These are phyloP conservation scores for Lucifuga dentata DNA, from an alignment of 2,113 vertebrate species.

Conservation along the genomic window DNA sequence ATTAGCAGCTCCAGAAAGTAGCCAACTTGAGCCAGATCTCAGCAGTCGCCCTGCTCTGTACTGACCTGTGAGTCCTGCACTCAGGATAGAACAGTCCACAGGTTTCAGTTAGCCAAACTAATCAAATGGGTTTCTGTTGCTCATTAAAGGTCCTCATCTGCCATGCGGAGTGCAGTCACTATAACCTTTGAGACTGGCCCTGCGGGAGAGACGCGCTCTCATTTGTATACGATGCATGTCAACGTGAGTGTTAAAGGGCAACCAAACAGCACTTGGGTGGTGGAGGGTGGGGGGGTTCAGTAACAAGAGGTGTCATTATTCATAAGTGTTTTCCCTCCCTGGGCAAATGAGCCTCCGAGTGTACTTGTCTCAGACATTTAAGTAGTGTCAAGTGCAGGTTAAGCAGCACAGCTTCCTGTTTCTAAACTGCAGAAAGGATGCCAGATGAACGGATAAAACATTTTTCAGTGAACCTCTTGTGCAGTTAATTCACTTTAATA, in stretches of 20 bases:
- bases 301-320: slow-evolving; percentile 34
- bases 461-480: no score
- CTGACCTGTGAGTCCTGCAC: slow-evolving; percentile 19
- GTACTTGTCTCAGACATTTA: slow-evolving; percentile 4
- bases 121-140: slow-evolving; percentile 49
- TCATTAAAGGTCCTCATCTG: slow-evolving; percentile 65
- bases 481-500: no score
- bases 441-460: no score
- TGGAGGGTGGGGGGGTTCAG: slow-evolving; percentile 9
- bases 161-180: slow-evolving; percentile 54
- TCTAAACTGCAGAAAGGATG: no score
- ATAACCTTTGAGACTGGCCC: slow-evolving; percentile 66
- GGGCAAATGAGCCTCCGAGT: slow-evolving; percentile 18
- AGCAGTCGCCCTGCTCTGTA: not conserved
- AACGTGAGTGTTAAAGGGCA: slow-evolving; percentile 55
- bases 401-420: not conserved
- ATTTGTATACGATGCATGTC: slow-evolving; percentile 65
- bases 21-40: not conserved
- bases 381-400: slow-evolving; percentile 5
- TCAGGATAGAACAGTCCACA: not conserved
- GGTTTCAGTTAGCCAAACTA: slow-evolving; percentile 36
- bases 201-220: slow-evolving; percentile 39
- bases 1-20: slow-evolving; percentile 21
- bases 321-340: slow-evolving; percentile 29
- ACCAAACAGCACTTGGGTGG: slow-evolving; percentile 38